Evolutionary conservation across 2,797 vertebrate species (phyloP), one percentile per base, ranked within the genome.

Genomic region (Anguilla obscura): DNA sequence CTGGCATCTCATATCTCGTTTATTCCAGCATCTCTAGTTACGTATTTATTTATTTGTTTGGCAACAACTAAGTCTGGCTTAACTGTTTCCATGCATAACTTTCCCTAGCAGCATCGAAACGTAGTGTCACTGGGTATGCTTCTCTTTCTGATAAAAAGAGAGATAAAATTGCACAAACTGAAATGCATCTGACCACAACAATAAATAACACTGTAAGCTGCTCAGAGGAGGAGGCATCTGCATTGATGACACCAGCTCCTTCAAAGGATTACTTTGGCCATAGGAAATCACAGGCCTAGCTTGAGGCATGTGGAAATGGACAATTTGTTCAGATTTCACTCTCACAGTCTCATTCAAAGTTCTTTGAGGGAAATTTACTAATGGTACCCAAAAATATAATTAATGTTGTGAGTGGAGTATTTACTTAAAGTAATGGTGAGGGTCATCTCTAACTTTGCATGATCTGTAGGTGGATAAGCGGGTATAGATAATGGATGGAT

Each of bases 11-110:
- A 83, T 45, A 52, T 36, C 58, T 16, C 27, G 69, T 82, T 66
- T 66, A 52, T 36, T 52, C n/a, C 18, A 12, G 40, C 60, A 76
- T 76, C 80, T 27, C 76, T 52, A 27, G 18, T 30, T 48, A 83
- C 69, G 56, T 88, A 45, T 84, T 85, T 56, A 85, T 69, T 40
- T 6, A 48, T 85, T 84, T 74, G 48, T 88, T 85, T 58, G 14
- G 85, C 50, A 84, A 56, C 82, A 16, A 79, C 27, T 21, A 63
- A 48, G n/a, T 27, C 24, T 36, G 45, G 12, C 27, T 85, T 40
- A 85, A 30, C 48, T 21, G 63, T 88, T 33, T 74, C 45, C 14
- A 30, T 40, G 63, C 63, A 56, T 84, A n/a, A 27, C 50, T 85
- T 85, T 85, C 69, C 60, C 48, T n/a, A 10, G 52, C 52, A 79